A percentile compares a stretch with the other conserved stretches of the same genome.
Conservation (phyloP, 2,113 vertebrate species). For the Ictalurus furcatus region DNA sequence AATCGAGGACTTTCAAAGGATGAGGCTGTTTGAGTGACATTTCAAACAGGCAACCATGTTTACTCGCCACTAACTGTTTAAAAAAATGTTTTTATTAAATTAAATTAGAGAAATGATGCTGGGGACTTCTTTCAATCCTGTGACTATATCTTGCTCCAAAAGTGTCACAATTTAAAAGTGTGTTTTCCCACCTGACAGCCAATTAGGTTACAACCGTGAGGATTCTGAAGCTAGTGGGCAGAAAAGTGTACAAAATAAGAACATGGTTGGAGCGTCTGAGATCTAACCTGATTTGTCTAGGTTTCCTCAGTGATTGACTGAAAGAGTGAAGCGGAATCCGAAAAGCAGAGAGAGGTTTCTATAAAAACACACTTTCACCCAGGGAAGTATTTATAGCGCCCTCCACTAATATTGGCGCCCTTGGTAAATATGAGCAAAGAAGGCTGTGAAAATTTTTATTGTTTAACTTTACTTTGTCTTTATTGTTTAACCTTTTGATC, state of each 20-base stretch:
- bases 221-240: not conserved
- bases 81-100: not conserved
- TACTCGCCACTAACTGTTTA: not conserved
- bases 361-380: not conserved
- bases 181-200: not conserved
- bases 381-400: not conserved
- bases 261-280: not conserved
- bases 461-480: no score
- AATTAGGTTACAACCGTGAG: not conserved
- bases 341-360: not conserved
- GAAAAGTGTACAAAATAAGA: not conserved
- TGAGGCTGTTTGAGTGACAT: not conserved
- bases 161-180: not conserved
- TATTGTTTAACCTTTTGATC: no score
- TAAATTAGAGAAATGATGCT: not conserved
- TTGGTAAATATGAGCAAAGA: no score
- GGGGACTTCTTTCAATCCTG: not conserved
- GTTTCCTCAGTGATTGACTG: not conserved
- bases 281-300: not conserved
- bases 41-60: not conserved
- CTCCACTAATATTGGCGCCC: no score
- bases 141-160: not conserved
- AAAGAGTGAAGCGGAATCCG: not conserved
- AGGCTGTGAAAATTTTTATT: no score
- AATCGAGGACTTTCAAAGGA: not conserved